A percentile compares a stretch with the other conserved stretches of the same genome.
phyloP scores from a whole-genome alignment of 2,113 vertebrate species.

The Catagonus wagneri region DNA sequence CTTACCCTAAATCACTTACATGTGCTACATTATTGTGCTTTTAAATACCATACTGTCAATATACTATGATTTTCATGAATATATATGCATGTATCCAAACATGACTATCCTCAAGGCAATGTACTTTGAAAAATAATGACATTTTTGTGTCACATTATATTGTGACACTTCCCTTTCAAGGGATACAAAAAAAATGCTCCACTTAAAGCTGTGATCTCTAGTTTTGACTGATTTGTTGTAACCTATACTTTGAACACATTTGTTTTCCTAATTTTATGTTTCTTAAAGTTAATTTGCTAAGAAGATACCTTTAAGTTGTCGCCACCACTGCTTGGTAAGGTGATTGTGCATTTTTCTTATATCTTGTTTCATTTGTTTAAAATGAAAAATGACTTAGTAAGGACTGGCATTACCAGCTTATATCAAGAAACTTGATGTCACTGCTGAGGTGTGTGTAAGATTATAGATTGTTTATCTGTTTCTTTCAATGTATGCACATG shows the following conservation, averaged over 20 bases:
- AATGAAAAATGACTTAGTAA: constrained; percentile 40
- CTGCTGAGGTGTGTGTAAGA: not conserved
- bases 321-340: not conserved
- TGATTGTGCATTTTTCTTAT: not conserved
- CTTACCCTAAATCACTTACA: not conserved
- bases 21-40: not conserved
- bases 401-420: not conserved
- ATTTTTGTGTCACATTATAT: not conserved
- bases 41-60: constrained; percentile 39
- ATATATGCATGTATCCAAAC: not conserved
- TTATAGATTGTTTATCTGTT: constrained; percentile 10
- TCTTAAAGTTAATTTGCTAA: constrained; percentile 36
- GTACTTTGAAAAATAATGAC: not conserved
- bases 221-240: not conserved
- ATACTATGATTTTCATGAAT: not conserved
- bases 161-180: not conserved
- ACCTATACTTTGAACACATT: not conserved
- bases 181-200: not conserved
- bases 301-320: constrained; percentile 11
- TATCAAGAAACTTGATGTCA: not conserved
- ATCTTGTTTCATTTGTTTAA: constrained; percentile 21
- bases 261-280: constrained; percentile 43
- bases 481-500: not conserved
- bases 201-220: not conserved
- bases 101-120: not conserved